Base-by-base conservation (phyloP, 1,140 invertebrate genomes). In the Hypsibius dujardini region DNA sequence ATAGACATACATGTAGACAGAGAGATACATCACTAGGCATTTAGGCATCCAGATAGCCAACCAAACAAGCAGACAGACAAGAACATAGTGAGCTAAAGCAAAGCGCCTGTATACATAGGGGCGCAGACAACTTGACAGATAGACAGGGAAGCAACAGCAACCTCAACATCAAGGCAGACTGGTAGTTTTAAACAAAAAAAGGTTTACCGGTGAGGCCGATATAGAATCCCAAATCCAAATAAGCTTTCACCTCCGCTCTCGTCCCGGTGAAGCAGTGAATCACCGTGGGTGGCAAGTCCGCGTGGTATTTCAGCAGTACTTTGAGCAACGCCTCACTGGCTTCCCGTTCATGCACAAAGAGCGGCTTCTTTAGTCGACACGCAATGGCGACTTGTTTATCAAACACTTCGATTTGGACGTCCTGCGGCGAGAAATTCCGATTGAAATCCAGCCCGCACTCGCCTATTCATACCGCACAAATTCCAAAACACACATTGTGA, bases 181-280 rank as follows among this genome's bases (percentile, higher is more conserved):
- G 28, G 28, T 47, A 28, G 28, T 28, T 28, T 28, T 28, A 28
- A 28, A 28, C 28, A 28, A 28, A 28, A 28, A 28, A 28, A 28
- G 46, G 59, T 67, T 71, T 77, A 86, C 87, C 88, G 73, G 90
- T 91, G 71, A 92, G 83, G 70, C 89, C 89, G 74, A 92, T 83
- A 78, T 95, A 93, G 79, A 87, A 89, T 2, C 90, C 90, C 75
- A 88, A 84, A 73, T 90, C 84, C n/a, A 95, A 80, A 80, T 95
- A 95, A 73, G 85, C 84, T 73, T 88, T 80, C 0, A 90, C 90
- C 79, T 94, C 87, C 71, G 88, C 86, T 14, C 84, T 84, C 15
- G 86, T 89, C n/a, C 92, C 92, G 71, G 90, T 90, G 79, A 95
- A 95, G 74, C 90, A 93, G 80, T 94, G 90, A 70, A 95, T 84